phyloP scores from a whole-genome alignment of 2,113 vertebrate genomes.

The Neodontobutis hainanensis region DNA sequence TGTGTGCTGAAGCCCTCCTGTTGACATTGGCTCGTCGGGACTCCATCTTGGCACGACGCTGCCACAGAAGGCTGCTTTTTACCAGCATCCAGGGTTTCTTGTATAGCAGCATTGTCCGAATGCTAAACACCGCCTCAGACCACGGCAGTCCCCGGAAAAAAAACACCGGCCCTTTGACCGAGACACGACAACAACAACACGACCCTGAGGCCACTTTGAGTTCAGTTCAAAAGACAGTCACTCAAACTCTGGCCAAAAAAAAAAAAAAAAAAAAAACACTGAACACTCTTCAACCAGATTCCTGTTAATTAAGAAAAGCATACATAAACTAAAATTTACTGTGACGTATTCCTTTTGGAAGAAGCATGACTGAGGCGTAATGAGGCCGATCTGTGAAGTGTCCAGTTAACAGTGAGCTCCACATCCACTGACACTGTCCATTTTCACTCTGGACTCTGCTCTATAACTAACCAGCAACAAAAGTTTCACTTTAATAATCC shows the following conservation, averaged over 20 bases:
- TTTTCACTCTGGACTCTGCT: background rate
- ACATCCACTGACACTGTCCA: background rate
- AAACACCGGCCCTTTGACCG: conserved; percentile 43
- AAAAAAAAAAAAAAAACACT: too few species aligned
- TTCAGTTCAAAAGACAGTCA: background rate
- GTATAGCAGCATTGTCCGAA: conserved; percentile 65
- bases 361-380: too few species aligned
- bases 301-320: too few species aligned
- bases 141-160: conserved; percentile 6
- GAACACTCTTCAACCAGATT: too few species aligned
- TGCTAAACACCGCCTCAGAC: conserved; percentile 56
- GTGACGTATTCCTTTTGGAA: too few species aligned
- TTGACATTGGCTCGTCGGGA: conserved; percentile 42
- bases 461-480: background rate
- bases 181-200: conserved; percentile 39
- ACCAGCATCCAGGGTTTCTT: conserved; percentile 29
- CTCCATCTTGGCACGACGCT: conserved; percentile 49
- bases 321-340: too few species aligned
- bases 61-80: conserved; percentile 43
- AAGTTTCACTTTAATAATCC: conserved; percentile 12
- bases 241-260: background rate
- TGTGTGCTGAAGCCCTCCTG: conserved; percentile 9
- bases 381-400: background rate
- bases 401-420: background rate
- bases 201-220: background rate